Base-by-base conservation (phyloP, 1,140 invertebrate genomes). In the Drosophila arizonae region DNA sequence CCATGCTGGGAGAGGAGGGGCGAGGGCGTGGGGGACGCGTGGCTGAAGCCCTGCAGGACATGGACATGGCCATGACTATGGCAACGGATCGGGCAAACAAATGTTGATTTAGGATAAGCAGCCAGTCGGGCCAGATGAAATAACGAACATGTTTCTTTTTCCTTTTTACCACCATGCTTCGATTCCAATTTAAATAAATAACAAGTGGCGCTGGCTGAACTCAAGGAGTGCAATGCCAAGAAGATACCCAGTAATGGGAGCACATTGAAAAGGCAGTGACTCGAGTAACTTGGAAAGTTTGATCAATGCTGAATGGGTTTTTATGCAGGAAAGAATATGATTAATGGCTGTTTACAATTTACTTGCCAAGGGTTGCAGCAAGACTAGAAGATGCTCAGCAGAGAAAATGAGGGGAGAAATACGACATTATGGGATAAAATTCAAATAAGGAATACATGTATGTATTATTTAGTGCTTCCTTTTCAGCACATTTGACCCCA, bases 91-190 rank as follows among this genome's bases (percentile, higher is more conserved):
- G 24, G 39, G 41, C 15, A 66, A 57, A 71, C 67, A 72, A 79
- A 88, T 88, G 84, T 88, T 88, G 84, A 88, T 88, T 88, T 88
- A 88, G 84, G 84, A 72, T 80, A 88, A 80, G 72, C 63, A 88
- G 68, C 54, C 81, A 81, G 72, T 51, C 43, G 63, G 55, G 50
- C 46, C 72, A 71, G 60, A 68, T 73, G 55, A 74, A 61, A 67
- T 50, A 56, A 63, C 65, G 26, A 30, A 54, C 43, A 71, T 58
- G 56, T 28, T 41, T 45, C 48, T 46, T 56, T 6, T 61, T 33
- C 9, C 26, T 61, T 33, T n/a, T 58, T 64, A 64, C 43, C 11
- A 13, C 11, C 62, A 72, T 52, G 54, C 63, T 82, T 87, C 79
- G 76, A 87, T 79, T 76, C 82, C 64, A 79, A 86, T 87, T 82